Conservation (phyloP, 2,797 vertebrate species). For the Hybognathus amarus region DNA sequence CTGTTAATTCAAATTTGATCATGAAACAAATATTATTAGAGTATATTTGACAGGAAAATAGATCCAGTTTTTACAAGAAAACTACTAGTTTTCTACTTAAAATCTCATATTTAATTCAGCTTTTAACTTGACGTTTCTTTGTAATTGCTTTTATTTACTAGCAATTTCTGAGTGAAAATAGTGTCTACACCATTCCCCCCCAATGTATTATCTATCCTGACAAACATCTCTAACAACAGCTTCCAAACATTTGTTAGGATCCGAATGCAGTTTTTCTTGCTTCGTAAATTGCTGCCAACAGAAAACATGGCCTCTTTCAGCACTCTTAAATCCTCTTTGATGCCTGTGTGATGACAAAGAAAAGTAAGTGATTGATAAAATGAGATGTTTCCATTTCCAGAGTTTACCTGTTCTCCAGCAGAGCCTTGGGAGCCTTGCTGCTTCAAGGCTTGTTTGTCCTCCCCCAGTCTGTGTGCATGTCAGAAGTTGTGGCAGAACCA, state of each 20-base stretch:
- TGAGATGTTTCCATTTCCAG: constrained; percentile 34
- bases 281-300: background rate
- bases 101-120: too few species aligned
- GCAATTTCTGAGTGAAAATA: background rate
- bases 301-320: constrained; percentile 11
- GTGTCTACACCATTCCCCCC: too few species aligned
- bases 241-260: background rate
- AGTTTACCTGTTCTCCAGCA: constrained; percentile 26
- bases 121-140: background rate
- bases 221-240: background rate
- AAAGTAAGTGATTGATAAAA: background rate
- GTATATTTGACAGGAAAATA: background rate
- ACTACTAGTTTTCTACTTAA: too few species aligned
- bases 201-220: too few species aligned
- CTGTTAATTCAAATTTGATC: background rate
- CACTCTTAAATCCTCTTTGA: background rate
- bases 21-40: background rate
- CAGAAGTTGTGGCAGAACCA: constrained; percentile 38
- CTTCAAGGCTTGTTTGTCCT: constrained; percentile 28
- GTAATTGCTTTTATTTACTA: background rate
- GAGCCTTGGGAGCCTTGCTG: constrained; percentile 18
- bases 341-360: constrained; percentile 9
- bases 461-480: background rate
- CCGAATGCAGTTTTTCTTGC: background rate
- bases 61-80: too few species aligned